Conservation (phyloP, 2,113 vertebrate genomes). For the Cyprichromis sp. region DNA sequence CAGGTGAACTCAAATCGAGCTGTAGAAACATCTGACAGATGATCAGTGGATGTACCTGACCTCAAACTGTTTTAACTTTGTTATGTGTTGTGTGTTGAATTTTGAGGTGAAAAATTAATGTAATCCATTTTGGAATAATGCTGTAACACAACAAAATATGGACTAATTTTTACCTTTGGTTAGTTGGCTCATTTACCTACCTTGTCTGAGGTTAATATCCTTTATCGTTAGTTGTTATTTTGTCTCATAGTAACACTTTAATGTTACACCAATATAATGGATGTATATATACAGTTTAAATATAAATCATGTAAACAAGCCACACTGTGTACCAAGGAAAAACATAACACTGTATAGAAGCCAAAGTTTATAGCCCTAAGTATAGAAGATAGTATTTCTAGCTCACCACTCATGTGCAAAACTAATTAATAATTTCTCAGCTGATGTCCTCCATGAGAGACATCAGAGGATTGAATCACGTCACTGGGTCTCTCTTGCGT, state of each 20-base stretch:
- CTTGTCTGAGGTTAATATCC: not conserved
- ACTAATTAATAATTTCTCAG: conserved; percentile 74
- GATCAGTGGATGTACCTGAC: not conserved
- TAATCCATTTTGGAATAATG: not conserved
- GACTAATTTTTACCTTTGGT: not conserved
- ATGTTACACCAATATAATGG: not conserved
- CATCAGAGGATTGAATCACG: conserved; percentile 52
- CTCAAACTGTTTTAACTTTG: not conserved
- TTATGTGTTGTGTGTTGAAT: not conserved
- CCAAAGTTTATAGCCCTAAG: conserved; percentile 34
- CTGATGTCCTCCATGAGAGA: conserved; percentile 66
- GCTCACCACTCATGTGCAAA: conserved; percentile 61
- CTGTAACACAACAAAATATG: not conserved
- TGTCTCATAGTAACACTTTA: not conserved
- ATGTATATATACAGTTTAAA: not conserved
- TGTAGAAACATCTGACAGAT: not conserved
- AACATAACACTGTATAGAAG: conserved; percentile 15
- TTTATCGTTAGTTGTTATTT: not conserved
- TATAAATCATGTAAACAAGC: conserved; percentile 12
- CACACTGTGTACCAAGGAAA: not conserved
- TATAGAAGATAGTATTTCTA: conserved; percentile 59
- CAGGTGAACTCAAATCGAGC: not conserved
- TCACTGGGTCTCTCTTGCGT: conserved; percentile 49
- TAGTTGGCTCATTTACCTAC: not conserved
- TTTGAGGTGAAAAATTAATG: not conserved